These are phyloP conservation scores for Onychorhynchus coronatus DNA, from an alignment of 2,113 vertebrate species.

Conservation along the genomic window DNA sequence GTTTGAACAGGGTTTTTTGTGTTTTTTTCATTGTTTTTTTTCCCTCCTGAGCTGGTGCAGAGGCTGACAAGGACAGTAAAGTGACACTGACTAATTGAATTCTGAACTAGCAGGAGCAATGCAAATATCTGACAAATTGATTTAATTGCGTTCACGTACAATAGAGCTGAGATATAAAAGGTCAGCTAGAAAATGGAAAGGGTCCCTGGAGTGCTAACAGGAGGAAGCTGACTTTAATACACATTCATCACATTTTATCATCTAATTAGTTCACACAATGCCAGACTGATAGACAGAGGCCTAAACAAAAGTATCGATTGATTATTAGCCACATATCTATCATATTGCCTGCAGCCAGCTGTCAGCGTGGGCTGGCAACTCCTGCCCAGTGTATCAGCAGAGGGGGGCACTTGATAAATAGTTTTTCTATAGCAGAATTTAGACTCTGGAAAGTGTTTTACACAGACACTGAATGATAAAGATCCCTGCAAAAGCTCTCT, in stretches of 20 bases:
- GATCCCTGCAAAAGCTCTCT: constrained; percentile 11
- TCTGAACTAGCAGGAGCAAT: constrained; percentile 77
- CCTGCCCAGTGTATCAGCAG: constrained; percentile 67
- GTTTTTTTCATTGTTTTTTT: neutral
- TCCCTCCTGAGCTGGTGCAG: neutral
- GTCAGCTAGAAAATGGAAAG: constrained; percentile 88
- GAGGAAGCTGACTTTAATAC: constrained; percentile 87
- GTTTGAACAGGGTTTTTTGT: neutral
- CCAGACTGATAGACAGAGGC: constrained; percentile 84
- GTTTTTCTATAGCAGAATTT: constrained; percentile 68
- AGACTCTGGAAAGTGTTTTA: constrained; percentile 56
- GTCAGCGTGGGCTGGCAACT: constrained; percentile 62
- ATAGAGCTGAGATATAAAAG: constrained; percentile 92
- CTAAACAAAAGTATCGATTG: constrained; percentile 86
- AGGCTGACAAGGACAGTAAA: constrained; percentile 66
- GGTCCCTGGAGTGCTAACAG: constrained; percentile 85
- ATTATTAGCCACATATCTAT: constrained; percentile 90
- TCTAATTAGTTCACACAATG: constrained; percentile 93
- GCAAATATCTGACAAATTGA: constrained; percentile 87
- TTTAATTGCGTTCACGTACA: constrained; percentile 90
- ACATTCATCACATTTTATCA: constrained; percentile 99
- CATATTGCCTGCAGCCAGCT: constrained; percentile 77
- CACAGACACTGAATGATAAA: constrained; percentile 40
- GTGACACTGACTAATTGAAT: constrained; percentile 80
- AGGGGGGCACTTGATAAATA: constrained; percentile 63